phyloP scores from a whole-genome alignment of 2,888 invertebrate species.

The Agrilus cyanescens region DNA sequence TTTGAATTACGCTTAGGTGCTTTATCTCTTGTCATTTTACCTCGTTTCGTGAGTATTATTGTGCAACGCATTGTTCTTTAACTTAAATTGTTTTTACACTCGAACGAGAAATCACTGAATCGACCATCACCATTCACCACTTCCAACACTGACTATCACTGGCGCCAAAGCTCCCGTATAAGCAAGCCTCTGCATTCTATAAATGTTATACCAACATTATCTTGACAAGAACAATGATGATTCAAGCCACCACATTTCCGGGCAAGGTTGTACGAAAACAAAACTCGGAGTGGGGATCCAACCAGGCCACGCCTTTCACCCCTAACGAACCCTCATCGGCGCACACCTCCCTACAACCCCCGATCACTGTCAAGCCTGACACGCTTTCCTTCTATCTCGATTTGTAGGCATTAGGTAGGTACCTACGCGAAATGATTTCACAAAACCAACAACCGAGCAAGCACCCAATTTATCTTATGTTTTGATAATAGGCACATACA shows the following conservation, averaged over 20 bases:
- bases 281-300: slow-evolving; percentile 31
- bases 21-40: not conserved
- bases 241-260: slow-evolving; percentile 39
- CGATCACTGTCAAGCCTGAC: slow-evolving; percentile 7
- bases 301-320: slow-evolving; percentile 18
- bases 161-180: too few species aligned
- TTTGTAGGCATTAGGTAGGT: slow-evolving; percentile 6
- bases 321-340: slow-evolving; percentile 1
- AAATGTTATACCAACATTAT: slow-evolving; percentile 39
- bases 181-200: slow-evolving; percentile 22
- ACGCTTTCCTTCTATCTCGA: slow-evolving; percentile 10
- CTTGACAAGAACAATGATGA: slow-evolving; percentile 39
- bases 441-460: too few species aligned
- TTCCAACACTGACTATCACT: too few species aligned
- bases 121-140: too few species aligned
- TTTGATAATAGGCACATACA: too few species aligned
- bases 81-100: not conserved
- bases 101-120: not conserved
- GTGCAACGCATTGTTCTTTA: too few species aligned
- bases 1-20: not conserved
- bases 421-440: too few species aligned
- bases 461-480: too few species aligned
- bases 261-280: slow-evolving; percentile 36
- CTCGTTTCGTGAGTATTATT: not conserved
- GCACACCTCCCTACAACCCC: not conserved